Evolutionary conservation across 1,140 invertebrate species (phyloP).

Genomic region (Drosophila nannoptera): DNA sequence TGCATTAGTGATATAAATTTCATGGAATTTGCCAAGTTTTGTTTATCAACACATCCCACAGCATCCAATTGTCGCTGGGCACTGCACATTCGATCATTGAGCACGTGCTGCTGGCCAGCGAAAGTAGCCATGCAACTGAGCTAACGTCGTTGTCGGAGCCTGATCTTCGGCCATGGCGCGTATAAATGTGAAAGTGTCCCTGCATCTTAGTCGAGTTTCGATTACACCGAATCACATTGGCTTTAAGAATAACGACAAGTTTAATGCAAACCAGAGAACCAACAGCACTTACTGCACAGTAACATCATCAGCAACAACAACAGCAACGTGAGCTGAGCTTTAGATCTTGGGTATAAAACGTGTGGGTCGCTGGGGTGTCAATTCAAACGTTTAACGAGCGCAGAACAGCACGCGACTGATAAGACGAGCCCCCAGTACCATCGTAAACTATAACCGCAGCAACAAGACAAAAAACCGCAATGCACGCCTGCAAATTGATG

Average conservation of each 20-base stretch:
- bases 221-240: slow-evolving; percentile 38
- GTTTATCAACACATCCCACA: slow-evolving; percentile 47
- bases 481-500: slow-evolving; percentile 52
- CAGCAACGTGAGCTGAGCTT: slow-evolving; percentile 27
- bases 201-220: slow-evolving; percentile 19
- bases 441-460: slow-evolving; percentile 3
- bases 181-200: slow-evolving; percentile 40
- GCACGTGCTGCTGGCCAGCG: slow-evolving; percentile 47
- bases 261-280: neutral
- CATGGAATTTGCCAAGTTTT: slow-evolving; percentile 50
- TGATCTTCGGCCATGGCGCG: slow-evolving; percentile 27
- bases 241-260: slow-evolving; percentile 2
- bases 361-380: slow-evolving; percentile 54
- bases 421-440: slow-evolving; percentile 22
- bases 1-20: slow-evolving; percentile 40
- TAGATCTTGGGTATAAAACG: slow-evolving; percentile 58
- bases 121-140: slow-evolving; percentile 26
- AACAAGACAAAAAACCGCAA: slow-evolving; percentile 7
- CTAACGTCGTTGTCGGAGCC: slow-evolving; percentile 13
- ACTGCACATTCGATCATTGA: neutral
- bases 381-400: slow-evolving; percentile 63
- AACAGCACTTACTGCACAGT: neutral
- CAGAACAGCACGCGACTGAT: slow-evolving; percentile 60
- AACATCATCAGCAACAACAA: neutral
- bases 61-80: slow-evolving; percentile 20